phyloP scores from a whole-genome alignment of 2,797 vertebrate genomes.

The Sebastolobus alascanus region DNA sequence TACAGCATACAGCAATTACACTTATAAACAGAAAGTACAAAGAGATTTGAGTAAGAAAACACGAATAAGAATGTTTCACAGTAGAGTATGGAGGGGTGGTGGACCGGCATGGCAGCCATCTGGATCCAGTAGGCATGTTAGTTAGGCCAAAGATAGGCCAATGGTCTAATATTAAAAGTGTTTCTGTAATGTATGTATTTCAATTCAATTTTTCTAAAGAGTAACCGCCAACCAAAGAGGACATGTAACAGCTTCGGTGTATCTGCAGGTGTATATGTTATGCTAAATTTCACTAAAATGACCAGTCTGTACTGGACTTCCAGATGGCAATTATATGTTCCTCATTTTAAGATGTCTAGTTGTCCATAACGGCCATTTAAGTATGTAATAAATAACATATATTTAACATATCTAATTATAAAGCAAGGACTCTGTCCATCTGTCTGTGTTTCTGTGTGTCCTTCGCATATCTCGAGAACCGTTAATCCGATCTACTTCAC shows the following conservation, averaged over 20 bases:
- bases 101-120: neutral
- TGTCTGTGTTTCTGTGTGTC: too few relatives aligned
- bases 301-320: neutral
- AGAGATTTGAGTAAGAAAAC: conserved; percentile 1
- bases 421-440: too few relatives aligned
- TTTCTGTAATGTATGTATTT: neutral
- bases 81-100: neutral
- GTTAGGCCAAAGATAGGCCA: neutral
- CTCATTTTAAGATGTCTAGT: neutral
- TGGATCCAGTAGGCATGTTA: neutral
- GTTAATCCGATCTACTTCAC: too few relatives aligned
- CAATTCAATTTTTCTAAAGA: neutral
- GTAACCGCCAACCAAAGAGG: neutral
- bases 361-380: neutral
- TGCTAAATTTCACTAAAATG: neutral
- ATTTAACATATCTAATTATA: too few relatives aligned
- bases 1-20: neutral
- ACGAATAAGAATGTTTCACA: neutral
- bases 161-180: neutral
- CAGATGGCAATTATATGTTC: neutral
- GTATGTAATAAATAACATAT: too few relatives aligned
- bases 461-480: too few relatives aligned
- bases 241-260: neutral
- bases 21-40: neutral
- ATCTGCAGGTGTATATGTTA: neutral